A percentile compares a stretch with the other conserved stretches of the same genome.
These are phyloP conservation scores for Anadara kagoshimensis DNA, from an alignment of 1,140 invertebrate genomes.

Conservation along the genomic window DNA sequence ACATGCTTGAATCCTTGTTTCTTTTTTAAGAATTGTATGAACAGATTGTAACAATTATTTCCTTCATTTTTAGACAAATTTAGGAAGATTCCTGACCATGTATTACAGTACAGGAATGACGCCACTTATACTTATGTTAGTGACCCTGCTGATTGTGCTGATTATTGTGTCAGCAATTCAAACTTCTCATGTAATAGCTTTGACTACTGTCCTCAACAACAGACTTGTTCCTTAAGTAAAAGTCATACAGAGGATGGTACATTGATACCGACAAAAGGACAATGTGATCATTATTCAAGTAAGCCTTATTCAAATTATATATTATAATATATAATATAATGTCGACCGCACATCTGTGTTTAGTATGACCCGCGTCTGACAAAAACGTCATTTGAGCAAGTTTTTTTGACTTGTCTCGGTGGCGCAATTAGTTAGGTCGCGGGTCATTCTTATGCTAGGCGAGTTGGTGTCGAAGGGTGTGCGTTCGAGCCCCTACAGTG, in stretches of 20 bases:
- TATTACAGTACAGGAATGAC: constrained; percentile 33
- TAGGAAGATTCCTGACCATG: constrained; percentile 26
- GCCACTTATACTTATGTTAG: constrained; percentile 1
- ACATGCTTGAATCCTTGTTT: too few species aligned
- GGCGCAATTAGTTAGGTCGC: too few species aligned
- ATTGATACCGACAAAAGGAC: constrained; percentile 1
- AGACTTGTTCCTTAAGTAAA: constrained; percentile 42
- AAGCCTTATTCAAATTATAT: constrained; percentile 14
- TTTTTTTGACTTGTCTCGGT: too few species aligned
- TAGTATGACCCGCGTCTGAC: too few species aligned
- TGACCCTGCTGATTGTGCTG: constrained; percentile 28
- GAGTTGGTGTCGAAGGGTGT: too few species aligned
- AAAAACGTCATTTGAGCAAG: too few species aligned
- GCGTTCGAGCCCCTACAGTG: neutral
- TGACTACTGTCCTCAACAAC: constrained; percentile 40
- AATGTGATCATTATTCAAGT: constrained; percentile 50
- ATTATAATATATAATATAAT: neutral
- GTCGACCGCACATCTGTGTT: too few species aligned
- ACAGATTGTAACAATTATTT: too few species aligned
- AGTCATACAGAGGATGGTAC: constrained; percentile 19
- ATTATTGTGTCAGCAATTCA: constrained; percentile 15
- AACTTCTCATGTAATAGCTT: constrained; percentile 44
- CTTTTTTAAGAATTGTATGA: too few species aligned
- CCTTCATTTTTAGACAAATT: constrained; percentile 20
- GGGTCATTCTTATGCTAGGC: too few species aligned